A percentile compares a stretch with the other conserved stretches of the same genome.
Evolutionary conservation across 2,888 invertebrate species (phyloP).

Genomic region (Antitype chi): DNA sequence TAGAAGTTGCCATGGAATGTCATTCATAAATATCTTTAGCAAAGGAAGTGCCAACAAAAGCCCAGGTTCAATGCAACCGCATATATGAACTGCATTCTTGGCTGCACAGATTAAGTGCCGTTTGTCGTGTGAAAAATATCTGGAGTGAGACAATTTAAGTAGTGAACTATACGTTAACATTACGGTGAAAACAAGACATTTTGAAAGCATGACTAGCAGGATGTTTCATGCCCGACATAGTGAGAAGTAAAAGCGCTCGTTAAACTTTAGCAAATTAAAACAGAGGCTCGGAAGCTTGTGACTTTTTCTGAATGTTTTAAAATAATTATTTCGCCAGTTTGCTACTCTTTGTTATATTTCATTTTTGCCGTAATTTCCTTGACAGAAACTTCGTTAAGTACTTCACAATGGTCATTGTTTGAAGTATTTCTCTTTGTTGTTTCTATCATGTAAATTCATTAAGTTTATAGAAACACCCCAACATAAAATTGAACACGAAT

Average conservation of each 20-base stretch:
- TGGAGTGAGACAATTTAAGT: constrained; percentile 71
- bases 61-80: constrained; percentile 12
- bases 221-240: constrained; percentile 9
- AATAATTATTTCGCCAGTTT: neutral
- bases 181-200: constrained; percentile 67
- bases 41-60: constrained; percentile 23
- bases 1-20: constrained; percentile 4
- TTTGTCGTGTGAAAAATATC: constrained; percentile 67
- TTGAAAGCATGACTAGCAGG: constrained; percentile 49
- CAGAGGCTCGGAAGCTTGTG: too few relatives aligned
- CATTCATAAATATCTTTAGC: constrained; percentile 7
- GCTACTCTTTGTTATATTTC: too few relatives aligned
- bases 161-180: constrained; percentile 62
- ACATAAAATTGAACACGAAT: neutral
- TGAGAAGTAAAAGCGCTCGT: neutral
- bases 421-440: neutral
- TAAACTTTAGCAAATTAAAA: neutral
- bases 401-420: too few relatives aligned
- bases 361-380: too few relatives aligned
- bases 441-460: neutral
- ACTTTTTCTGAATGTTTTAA: neutral
- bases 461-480: neutral
- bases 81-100: constrained; percentile 59
- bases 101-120: constrained; percentile 65
- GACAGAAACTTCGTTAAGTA: neutral